Percentiles rank a stretch among this genome's conserved stretches.
These are phyloP conservation scores for Endotricha flammealis DNA, from an alignment of 2,888 invertebrate genomes.

Conservation along the genomic window DNA sequence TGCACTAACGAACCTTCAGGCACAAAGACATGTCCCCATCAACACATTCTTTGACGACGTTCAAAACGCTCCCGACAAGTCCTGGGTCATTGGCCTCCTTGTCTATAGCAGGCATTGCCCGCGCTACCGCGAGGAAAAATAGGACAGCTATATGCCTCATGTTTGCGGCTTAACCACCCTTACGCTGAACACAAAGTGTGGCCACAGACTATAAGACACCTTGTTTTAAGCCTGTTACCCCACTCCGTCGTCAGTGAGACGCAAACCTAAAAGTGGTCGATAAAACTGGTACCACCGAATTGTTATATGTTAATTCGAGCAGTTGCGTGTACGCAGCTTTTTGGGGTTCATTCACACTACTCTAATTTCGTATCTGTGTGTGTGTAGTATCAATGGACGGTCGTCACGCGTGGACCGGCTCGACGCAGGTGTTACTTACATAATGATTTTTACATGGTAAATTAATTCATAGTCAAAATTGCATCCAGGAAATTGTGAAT, in stretches of 20 bases:
- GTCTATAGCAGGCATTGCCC: conserved; percentile 68
- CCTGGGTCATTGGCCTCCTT: conserved; percentile 74
- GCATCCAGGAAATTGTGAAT: too few relatives aligned
- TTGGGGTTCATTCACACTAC: conserved; percentile 46
- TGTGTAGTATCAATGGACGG: conserved; percentile 33
- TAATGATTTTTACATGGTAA: too few relatives aligned
- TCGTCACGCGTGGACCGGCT: conserved; percentile 25
- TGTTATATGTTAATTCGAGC: conserved; percentile 58
- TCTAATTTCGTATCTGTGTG: conserved; percentile 22
- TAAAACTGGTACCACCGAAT: conserved; percentile 61
- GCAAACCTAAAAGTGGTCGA: conserved; percentile 64
- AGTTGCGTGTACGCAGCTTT: conserved; percentile 52
- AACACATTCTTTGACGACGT: conserved; percentile 84
- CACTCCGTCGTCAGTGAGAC: conserved; percentile 70
- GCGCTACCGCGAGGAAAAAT: conserved; percentile 68
- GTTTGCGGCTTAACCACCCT: conserved; percentile 55
- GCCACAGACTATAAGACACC: conserved; percentile 53
- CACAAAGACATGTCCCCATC: conserved; percentile 83
- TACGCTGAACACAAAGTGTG: conserved; percentile 67
- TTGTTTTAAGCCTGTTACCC: conserved; percentile 72
- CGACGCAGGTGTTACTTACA: background rate
- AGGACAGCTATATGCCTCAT: conserved; percentile 73
- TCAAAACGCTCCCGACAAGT: conserved; percentile 70
- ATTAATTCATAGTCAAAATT: too few relatives aligned
- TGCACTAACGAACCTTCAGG: conserved; percentile 79